Conservation (phyloP, 2,113 vertebrate species). For the Saiga tatarica region DNA sequence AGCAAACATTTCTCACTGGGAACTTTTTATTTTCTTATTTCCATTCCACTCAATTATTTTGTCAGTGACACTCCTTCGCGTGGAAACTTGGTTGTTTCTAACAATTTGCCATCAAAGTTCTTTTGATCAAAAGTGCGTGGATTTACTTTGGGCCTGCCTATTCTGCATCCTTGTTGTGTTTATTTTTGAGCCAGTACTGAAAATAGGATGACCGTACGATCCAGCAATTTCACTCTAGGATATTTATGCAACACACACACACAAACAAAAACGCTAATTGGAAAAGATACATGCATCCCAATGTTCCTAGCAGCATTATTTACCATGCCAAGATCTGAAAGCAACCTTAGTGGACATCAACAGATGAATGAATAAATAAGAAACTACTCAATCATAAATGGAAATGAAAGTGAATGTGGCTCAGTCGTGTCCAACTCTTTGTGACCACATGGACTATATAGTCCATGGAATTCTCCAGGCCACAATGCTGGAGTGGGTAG, state of each 20-base stretch:
- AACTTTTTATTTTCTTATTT: background rate
- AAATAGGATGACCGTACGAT: background rate
- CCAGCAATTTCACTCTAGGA: background rate
- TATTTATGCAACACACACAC: background rate
- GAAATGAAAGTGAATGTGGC: background rate
- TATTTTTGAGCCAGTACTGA: background rate
- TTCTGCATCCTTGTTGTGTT: background rate
- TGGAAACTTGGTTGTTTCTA: background rate
- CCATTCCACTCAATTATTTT: background rate
- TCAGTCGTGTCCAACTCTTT: background rate
- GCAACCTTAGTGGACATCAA: background rate
- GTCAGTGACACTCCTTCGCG: background rate
- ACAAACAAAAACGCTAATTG: fast-evolving
- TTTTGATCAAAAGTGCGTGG: background rate
- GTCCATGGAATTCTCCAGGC: background rate
- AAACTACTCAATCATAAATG: background rate
- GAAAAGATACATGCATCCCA: background rate
- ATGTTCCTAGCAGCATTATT: background rate
- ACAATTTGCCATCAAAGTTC: background rate
- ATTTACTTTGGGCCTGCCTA: background rate
- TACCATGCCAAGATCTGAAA: background rate
- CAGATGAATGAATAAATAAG: background rate
- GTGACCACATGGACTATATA: background rate
- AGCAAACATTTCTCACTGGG: background rate
- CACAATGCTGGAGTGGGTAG: background rate